Percentiles rank a stretch among this genome's conserved stretches.
phyloP scores from a whole-genome alignment of 2,797 vertebrate species.

The Dryobates pubescens region DNA sequence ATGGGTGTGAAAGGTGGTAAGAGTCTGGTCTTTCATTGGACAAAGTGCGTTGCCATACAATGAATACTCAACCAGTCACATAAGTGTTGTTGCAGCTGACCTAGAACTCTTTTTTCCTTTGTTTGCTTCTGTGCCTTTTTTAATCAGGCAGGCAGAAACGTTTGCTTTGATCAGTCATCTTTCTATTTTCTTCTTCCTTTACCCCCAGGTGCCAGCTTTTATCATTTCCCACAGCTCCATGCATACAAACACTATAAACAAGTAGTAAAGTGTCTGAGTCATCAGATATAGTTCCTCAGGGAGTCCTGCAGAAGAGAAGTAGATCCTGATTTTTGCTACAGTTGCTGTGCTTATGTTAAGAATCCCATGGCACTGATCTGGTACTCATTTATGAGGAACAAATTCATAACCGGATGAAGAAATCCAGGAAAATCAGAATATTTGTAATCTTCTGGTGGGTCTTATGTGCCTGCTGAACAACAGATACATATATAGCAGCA shows the following conservation, averaged over 20 bases:
- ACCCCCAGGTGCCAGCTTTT: constrained; percentile 54
- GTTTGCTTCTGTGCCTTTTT: constrained; percentile 2
- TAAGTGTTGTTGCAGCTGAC: background rate
- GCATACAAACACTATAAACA: constrained; percentile 60
- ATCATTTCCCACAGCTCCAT: constrained; percentile 59
- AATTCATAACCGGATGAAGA: constrained; percentile 27
- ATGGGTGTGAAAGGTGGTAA: background rate
- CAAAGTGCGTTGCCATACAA: background rate
- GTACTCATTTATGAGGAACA: background rate
- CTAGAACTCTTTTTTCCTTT: background rate
- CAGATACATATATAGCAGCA: background rate
- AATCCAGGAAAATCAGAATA: constrained; percentile 20
- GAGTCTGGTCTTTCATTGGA: background rate
- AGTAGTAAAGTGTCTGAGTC: constrained; percentile 59
- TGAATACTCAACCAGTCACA: background rate
- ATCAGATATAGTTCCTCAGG: constrained; percentile 40
- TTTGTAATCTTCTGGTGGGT: constrained; percentile 1
- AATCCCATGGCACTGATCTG: constrained; percentile 19
- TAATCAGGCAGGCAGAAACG: constrained; percentile 49
- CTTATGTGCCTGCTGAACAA: background rate
- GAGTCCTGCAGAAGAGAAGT: constrained; percentile 43
- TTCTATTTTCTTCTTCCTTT: constrained; percentile 59
- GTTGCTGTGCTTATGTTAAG: constrained; percentile 46
- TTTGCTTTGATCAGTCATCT: constrained; percentile 61
- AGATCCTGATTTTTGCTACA: constrained; percentile 50